Evolutionary conservation across 2,888 invertebrate species (phyloP).

Genomic region (Merodon equestris): DNA sequence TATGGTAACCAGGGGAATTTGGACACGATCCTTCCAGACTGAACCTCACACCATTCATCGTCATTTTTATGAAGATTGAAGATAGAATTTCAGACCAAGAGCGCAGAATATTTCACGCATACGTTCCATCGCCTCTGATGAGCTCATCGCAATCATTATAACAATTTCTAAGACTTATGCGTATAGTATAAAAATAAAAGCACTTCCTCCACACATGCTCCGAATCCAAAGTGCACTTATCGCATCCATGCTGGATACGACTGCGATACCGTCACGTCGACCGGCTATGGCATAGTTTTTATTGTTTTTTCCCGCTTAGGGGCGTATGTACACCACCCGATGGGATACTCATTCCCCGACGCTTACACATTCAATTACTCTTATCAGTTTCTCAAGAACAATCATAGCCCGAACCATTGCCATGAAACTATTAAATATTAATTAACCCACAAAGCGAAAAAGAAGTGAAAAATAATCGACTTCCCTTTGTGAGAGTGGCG

Average conservation of each 20-base stretch:
- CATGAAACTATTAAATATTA: conserved; percentile 64
- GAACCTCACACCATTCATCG: too few species aligned
- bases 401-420: conserved; percentile 35
- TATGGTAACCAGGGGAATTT: too few species aligned
- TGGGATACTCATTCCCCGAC: conserved; percentile 34
- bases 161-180: too few species aligned
- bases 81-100: too few species aligned
- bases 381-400: conserved; percentile 52
- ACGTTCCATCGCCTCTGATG: too few species aligned
- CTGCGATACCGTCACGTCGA: too few species aligned
- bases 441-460: conserved; percentile 48
- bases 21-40: too few species aligned
- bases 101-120: too few species aligned
- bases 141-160: too few species aligned
- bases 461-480: not conserved
- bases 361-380: conserved; percentile 58
- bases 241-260: conserved; percentile 1
- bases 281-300: conserved; percentile 31
- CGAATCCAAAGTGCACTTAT: conserved; percentile 9
- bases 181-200: too few species aligned
- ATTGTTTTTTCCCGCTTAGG: conserved; percentile 6
- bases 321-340: conserved; percentile 13
- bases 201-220: too few species aligned
- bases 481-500: conserved; percentile 32
- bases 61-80: too few species aligned